Evolutionary conservation across 2,113 vertebrate species (phyloP), one percentile per base, ranked within the genome.

Genomic region (Xenopus laevis): DNA sequence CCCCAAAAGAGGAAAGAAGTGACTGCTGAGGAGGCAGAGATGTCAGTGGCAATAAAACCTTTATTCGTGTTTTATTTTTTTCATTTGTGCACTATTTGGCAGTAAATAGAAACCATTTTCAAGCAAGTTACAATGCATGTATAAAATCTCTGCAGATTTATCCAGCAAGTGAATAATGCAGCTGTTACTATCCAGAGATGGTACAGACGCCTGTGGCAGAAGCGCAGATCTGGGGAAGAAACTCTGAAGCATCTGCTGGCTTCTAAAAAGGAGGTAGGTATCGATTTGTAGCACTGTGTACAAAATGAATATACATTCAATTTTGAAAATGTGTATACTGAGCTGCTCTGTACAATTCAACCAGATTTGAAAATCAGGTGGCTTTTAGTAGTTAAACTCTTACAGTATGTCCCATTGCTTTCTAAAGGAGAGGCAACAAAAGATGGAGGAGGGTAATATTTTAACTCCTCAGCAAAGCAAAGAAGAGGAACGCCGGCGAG

Each of bases 11-110:
- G 91, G 78, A 87, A 78, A 79, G 94, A 96, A 82, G 96, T 95
- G 82, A 94, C 94, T 0, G 94, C 97, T 77, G 95, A 98, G 84
- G 96, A 99, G 86, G 97, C 95, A 0, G 97, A 99, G 84, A 94
- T 95, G 97, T 98, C 73, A 87, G 81, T 0, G 16, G 9, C 16
- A 40, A 40, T 6, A 40, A 40, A 40, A 40, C 33, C 6, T 40
- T 40, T 40, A 9, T 40, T 40, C 6, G 6, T 40, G 33, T 9
- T 40, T 40, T 40, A 1, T 27, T 27, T 27, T 27, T 27, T 27
- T 27, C 23, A n/a, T n/a, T n/a, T n/a, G 33, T 40, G 33, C 1
- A 9, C 33, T 9, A 40, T 6, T 40, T 40, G 30, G 33, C 6
- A 6, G 5, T 40, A 40, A 40, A 40, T 9, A 40, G 5, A 40